phyloP scores from a whole-genome alignment of 2,797 vertebrate genomes.

The Peromyscus nudipes region DNA sequence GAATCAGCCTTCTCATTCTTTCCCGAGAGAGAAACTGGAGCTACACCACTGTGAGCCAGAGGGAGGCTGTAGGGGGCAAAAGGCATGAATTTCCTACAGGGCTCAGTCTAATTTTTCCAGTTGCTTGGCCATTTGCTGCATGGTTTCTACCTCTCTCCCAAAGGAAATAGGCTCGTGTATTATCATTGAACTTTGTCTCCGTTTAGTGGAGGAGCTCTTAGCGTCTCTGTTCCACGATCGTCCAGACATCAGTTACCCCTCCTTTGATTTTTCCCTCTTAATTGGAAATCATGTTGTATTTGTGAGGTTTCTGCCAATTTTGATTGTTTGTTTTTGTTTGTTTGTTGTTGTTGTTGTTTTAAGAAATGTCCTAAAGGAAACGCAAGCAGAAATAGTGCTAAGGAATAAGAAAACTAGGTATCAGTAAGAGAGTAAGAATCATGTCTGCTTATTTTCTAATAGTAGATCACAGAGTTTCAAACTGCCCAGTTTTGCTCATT shows the following conservation, averaged over 20 bases:
- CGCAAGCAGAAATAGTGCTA: background rate
- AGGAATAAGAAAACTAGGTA: background rate
- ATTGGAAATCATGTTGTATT: background rate
- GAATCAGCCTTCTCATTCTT: background rate
- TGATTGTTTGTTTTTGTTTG: background rate
- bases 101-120: background rate
- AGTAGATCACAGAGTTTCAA: background rate
- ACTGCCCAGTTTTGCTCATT: conserved; percentile 7
- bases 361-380: background rate
- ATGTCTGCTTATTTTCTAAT: background rate
- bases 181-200: background rate
- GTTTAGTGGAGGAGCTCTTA: too few species aligned
- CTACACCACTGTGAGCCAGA: background rate
- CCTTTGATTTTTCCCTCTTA: background rate
- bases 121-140: background rate
- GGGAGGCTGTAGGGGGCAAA: too few species aligned
- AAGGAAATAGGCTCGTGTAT: background rate
- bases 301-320: background rate
- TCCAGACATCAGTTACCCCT: background rate
- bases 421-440: background rate
- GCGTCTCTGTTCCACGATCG: background rate
- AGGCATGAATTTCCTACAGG: background rate
- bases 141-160: background rate
- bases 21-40: background rate
- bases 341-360: background rate